A percentile compares a stretch with the other conserved stretches of the same genome.
These are phyloP conservation scores for Catamblyrhynchus diadema DNA, from an alignment of 2,797 vertebrate species.

Conservation along the genomic window DNA sequence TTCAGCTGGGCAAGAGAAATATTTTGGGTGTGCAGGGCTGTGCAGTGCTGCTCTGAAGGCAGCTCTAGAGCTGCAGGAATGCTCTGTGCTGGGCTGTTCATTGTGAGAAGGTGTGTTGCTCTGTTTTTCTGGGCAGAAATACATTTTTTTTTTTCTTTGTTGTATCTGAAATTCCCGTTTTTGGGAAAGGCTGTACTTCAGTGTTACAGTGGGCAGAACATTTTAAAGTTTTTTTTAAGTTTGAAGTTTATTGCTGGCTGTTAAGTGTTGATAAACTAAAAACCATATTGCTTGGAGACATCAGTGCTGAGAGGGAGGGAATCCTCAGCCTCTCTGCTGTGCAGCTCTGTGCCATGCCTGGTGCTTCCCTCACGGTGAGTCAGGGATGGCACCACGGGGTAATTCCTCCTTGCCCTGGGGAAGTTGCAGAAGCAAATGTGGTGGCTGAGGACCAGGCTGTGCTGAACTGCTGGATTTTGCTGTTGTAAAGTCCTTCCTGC, in stretches of 20 bases:
- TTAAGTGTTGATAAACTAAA: not conserved
- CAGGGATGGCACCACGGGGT: not conserved
- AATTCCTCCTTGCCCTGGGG: not conserved
- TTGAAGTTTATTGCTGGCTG: not conserved
- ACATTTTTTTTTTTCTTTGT: not conserved
- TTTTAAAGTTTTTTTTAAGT: not conserved
- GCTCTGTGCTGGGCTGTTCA: not conserved
- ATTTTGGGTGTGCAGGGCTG: too few relatives aligned
- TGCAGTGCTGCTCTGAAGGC: not conserved
- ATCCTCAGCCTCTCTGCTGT: not conserved
- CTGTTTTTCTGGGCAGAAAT: not conserved
- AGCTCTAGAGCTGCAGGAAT: not conserved
- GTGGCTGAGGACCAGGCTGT: not conserved
- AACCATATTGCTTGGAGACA: rapidly evolving
- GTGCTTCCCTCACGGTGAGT: not conserved
- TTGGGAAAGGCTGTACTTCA: not conserved
- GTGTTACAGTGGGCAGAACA: not conserved
- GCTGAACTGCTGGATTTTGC: not conserved
- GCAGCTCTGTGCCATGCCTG: not conserved
- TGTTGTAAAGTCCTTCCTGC: not conserved
- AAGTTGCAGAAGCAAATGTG: not conserved
- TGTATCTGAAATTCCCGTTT: rapidly evolving
- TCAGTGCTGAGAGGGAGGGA: not conserved
- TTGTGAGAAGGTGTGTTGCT: rapidly evolving
- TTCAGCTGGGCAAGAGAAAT: not conserved